Percentiles rank a stretch among this genome's conserved stretches.
Conservation (phyloP, 1,140 invertebrate species). For the Lordiphosa collinella region DNA sequence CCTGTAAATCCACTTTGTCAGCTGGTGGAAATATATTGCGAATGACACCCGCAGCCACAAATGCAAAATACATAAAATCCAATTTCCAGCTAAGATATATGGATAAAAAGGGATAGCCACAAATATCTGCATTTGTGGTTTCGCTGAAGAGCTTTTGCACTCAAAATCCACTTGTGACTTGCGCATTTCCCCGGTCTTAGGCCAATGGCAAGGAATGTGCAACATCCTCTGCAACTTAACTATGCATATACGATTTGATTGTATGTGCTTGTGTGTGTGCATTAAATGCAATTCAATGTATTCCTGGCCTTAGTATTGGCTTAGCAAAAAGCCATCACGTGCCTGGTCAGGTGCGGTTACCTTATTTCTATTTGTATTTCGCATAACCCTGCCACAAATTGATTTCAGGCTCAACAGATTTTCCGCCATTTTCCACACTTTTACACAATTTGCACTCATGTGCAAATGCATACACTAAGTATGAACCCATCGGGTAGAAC, state of each 20-base stretch:
- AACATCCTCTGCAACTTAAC: constrained; percentile 16
- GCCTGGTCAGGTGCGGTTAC: constrained; percentile 26
- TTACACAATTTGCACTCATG: constrained; percentile 42
- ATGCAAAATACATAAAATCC: constrained; percentile 53
- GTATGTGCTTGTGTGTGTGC: constrained; percentile 1
- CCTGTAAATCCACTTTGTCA: background rate
- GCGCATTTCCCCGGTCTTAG: constrained; percentile 25
- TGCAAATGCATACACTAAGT: constrained; percentile 29
- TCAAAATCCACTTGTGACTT: constrained; percentile 66
- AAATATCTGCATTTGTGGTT: constrained; percentile 21
- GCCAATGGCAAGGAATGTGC: constrained; percentile 16
- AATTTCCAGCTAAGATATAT: constrained; percentile 29
- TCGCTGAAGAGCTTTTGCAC: constrained; percentile 36
- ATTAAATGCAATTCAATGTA: constrained; percentile 41
- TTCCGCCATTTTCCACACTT: constrained; percentile 24
- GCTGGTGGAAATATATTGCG: constrained; percentile 40
- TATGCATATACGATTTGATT: constrained; percentile 36
- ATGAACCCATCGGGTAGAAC: constrained; percentile 8
- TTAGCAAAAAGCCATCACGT: constrained; percentile 20
- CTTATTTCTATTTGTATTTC: constrained; percentile 13
- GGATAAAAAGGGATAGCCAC: constrained; percentile 22
- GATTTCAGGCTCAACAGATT: constrained; percentile 22
- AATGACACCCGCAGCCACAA: constrained; percentile 15
- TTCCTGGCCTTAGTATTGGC: constrained; percentile 3
- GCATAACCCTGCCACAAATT: constrained; percentile 31